Base-by-base conservation (phyloP, 2,797 vertebrate genomes). In the Gobio occitaniae region DNA sequence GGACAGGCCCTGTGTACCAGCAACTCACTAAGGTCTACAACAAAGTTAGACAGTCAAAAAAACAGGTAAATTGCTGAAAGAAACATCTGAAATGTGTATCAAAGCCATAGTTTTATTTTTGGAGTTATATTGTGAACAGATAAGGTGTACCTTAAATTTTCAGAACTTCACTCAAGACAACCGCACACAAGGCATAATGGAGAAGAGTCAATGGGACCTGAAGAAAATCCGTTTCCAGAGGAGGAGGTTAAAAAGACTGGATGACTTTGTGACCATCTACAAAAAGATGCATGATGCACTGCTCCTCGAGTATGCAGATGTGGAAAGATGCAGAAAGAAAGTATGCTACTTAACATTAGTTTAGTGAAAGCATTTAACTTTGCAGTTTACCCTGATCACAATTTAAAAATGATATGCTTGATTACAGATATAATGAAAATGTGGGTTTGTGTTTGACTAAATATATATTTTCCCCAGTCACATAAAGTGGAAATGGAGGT, bases 181-280 rank as follows among this genome's bases (percentile, higher is more conserved):
- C 21, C 52, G 17, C 3, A 83, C 84, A 3, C 84, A 80, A 21
- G 80, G 77, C 0, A 81, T 86, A 11, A 88, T 80, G 87, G 84
- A 86, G 16, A 88, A 86, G 16, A 86, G 76, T 44, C 84, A 86
- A 25, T 80, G 81, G 84, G 84, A 86, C 56, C 52, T 86, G 6
- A 88, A 88, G 54, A 29, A 71, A 17, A 84, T 84, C 16, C 5
- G 77, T 8, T 84, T 84, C 29, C 68, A 69, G 32, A 2, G 13
- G 17, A 16, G n/a, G 1, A 32, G 38, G n/a, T 59, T 86, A 12
- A 86, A 68, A 0, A 74, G 81, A 54, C 38, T 84, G 56, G n/a
- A n/a, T n/a, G n/a, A n/a, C n/a, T n/a, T n/a, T n/a, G n/a, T n/a
- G n/a, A n/a, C n/a, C n/a, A n/a, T n/a, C n/a, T n/a, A n/a, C n/a